Evolutionary conservation across 2,113 vertebrate genomes (phyloP).

Genomic region (Ptychochromis oligacanthus): DNA sequence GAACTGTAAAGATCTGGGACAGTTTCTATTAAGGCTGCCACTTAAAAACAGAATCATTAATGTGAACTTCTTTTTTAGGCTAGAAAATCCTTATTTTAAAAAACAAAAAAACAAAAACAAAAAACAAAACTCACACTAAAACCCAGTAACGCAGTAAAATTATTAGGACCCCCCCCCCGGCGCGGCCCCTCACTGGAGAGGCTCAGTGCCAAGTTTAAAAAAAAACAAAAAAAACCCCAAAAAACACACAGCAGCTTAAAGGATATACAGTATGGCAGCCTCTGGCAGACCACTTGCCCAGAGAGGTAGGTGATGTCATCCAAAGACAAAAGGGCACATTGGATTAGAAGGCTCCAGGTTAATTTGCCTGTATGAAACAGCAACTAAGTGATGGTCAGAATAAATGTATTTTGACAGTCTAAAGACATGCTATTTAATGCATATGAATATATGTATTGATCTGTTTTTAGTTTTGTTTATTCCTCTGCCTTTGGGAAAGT

Average conservation of each 20-base stretch:
- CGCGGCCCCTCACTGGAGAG: too few relatives aligned
- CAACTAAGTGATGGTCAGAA: not conserved
- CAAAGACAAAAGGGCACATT: not conserved
- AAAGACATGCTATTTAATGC: not conserved
- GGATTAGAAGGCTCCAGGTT: not conserved
- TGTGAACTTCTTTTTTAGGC: not conserved
- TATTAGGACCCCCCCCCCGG: too few relatives aligned
- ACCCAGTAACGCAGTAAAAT: too few relatives aligned
- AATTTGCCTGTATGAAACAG: not conserved
- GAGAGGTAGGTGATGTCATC: not conserved
- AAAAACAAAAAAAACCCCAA: too few relatives aligned
- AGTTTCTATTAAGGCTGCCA: not conserved
- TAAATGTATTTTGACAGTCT: not conserved
- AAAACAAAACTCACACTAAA: too few relatives aligned
- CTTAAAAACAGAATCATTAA: not conserved
- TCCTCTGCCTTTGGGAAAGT: not conserved
- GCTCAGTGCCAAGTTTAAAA: not conserved
- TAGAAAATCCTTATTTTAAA: too few relatives aligned
- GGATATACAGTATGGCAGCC: not conserved
- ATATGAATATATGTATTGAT: not conserved
- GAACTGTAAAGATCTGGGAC: not conserved
- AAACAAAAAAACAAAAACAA: too few relatives aligned
- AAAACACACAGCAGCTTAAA: not conserved
- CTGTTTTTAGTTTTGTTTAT: not conserved
- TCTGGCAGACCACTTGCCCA: not conserved